phyloP scores from a whole-genome alignment of 2,888 invertebrate genomes.

The Hyles lineata region DNA sequence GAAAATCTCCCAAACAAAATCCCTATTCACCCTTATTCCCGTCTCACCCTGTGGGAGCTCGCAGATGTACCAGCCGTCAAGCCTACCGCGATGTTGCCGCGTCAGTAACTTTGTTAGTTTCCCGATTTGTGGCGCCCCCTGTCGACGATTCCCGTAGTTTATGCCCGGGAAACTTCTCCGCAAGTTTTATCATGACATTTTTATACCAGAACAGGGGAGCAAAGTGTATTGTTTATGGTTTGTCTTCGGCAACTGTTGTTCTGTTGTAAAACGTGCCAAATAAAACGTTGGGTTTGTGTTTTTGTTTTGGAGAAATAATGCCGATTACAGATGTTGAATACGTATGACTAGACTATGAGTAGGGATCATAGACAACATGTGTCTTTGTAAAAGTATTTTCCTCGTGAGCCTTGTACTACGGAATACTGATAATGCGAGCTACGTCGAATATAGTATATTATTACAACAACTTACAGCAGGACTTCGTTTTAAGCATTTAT shows the following conservation, averaged over 20 bases:
- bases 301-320: not conserved
- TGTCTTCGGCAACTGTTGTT: not conserved
- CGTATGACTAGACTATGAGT: too few species aligned
- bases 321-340: too few species aligned
- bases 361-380: too few species aligned
- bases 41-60: conserved; percentile 1
- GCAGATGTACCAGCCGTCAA: conserved; percentile 21
- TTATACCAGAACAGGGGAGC: not conserved
- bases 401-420: too few species aligned
- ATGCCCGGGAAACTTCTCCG: conserved; percentile 8
- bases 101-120: conserved; percentile 21
- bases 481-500: too few species aligned
- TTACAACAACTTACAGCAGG: too few species aligned
- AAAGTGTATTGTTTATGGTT: conserved; percentile 23
- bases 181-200: conserved; percentile 24
- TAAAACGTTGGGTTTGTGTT: conserved; percentile 1
- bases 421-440: too few species aligned
- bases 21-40: not conserved
- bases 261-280: not conserved
- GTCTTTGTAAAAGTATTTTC: too few species aligned
- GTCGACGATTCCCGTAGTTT: conserved; percentile 27
- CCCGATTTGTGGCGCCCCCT: conserved; percentile 25
- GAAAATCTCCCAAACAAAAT: not conserved
- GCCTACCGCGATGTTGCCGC: conserved; percentile 12
- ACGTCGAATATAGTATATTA: too few species aligned